Base-by-base conservation (phyloP, 2,797 vertebrate genomes). In the Capromys pilorides region DNA sequence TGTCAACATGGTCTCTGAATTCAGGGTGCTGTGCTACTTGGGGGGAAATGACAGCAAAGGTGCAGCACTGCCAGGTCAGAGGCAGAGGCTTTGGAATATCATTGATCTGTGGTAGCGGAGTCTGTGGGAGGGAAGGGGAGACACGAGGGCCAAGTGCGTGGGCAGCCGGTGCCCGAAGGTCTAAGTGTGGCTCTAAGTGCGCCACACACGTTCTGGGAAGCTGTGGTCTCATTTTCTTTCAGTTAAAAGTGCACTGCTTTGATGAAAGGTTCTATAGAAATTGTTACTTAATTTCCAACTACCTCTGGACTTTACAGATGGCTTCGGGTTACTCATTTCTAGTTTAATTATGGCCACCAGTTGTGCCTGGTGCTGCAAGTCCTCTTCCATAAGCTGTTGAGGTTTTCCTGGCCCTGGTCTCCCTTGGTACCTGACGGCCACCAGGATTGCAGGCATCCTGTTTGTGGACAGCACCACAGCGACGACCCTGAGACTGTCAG, bases 121-220 rank as follows among this genome's bases (percentile, higher is more conserved):
- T 51, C n/a, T 51, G 5, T 28, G 22, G 64, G 36, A 13, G 19
- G 24, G 33, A 24, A 59, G 31, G 11, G n/a, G 9, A 33, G 8
- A 0, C 24, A 0, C 0, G 16, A 26, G 3, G 66, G 41, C 64
- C 5, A 26, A 24, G 18, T 16, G 18, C 12, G 2, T 1, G 2
- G 11, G 61, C 13, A 1, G 14, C 51, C 10, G 24, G 83, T 21
- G 67, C 78, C 4, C 36, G 26, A 82, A 18, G 7, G 5, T 19
- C n/a, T 13, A 6, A 22, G 39, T 33, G 28, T 4, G 2, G 57
- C 51, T 71, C 33, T 71, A 73, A 12, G 49, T 18, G 59, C 41
- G 19, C 1, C 59, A 51, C 1, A 5, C 13, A 18, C 22, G 12
- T 14, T 33, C 71, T 21, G 73, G 33, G 19, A 33, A 1, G 19